A percentile compares a stretch with the other conserved stretches of the same genome.
Conservation (phyloP, 2,888 invertebrate species). For the Tridacna gigas region DNA sequence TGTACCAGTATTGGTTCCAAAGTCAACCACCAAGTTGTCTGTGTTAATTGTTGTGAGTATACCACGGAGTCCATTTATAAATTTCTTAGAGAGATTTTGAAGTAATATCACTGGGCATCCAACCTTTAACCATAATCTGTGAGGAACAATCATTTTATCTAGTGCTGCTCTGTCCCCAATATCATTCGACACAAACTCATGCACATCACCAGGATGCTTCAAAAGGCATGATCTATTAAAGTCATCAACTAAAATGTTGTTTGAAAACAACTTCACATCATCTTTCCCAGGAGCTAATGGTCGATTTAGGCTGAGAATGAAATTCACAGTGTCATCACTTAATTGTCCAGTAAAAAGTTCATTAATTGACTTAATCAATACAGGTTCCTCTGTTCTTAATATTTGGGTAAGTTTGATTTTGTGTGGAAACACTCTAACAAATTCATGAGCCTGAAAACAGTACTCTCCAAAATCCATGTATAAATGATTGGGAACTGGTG, state of each 20-base stretch:
- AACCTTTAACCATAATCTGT: constrained; percentile 14
- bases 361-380: constrained; percentile 18
- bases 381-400: constrained; percentile 15
- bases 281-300: constrained; percentile 4
- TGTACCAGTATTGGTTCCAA: background rate
- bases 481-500: constrained; percentile 27
- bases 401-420: constrained; percentile 25
- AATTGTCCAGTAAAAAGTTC: constrained; percentile 9
- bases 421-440: constrained; percentile 39
- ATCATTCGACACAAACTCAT: constrained; percentile 14
- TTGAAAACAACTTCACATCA: constrained; percentile 25
- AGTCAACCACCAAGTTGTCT: constrained; percentile 14
- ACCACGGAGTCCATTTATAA: constrained; percentile 21
- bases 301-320: constrained; percentile 8
- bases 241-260: constrained; percentile 20
- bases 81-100: constrained; percentile 11
- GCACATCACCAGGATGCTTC: constrained; percentile 14
- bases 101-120: constrained; percentile 26
- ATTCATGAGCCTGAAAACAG: constrained; percentile 44
- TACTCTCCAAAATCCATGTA: constrained; percentile 38
- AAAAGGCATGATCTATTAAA: constrained; percentile 15
- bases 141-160: constrained; percentile 14
- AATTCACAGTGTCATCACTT: background rate
- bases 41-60: background rate
- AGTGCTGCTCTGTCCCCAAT: constrained; percentile 6